A percentile compares a stretch with the other conserved stretches of the same genome.
Conservation (phyloP, 2,888 invertebrate species). For the Agrochola circellaris region DNA sequence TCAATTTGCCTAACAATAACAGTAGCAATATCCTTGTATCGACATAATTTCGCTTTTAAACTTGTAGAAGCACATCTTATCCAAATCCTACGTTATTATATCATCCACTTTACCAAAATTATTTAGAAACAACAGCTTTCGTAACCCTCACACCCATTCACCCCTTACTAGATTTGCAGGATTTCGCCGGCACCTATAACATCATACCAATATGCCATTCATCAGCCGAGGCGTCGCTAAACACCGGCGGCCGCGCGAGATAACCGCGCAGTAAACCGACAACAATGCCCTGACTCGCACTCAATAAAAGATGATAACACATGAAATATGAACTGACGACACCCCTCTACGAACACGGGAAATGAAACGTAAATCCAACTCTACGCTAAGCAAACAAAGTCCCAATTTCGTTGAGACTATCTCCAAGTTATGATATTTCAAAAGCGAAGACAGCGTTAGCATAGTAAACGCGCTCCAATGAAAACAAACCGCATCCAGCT, state of each 20-base stretch:
- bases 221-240: slow-evolving; percentile 86
- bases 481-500: slow-evolving; percentile 87
- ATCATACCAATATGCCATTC: slow-evolving; percentile 85
- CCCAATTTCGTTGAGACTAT: slow-evolving; percentile 48
- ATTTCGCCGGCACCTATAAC: slow-evolving; percentile 51
- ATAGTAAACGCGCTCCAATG: slow-evolving; percentile 86
- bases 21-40: not conserved
- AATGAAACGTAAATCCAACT: slow-evolving; percentile 63
- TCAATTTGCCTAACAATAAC: not conserved
- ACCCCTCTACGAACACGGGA: slow-evolving; percentile 78
- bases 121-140: slow-evolving; percentile 29
- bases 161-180: slow-evolving; percentile 37
- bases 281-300: slow-evolving; percentile 89
- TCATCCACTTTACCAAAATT: slow-evolving; percentile 18
- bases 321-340: slow-evolving; percentile 90
- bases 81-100: not conserved
- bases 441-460: slow-evolving; percentile 71
- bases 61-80: not conserved
- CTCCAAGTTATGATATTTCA: slow-evolving; percentile 76
- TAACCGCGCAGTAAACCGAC: slow-evolving; percentile 89
- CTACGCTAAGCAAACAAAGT: slow-evolving; percentile 61
- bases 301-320: slow-evolving; percentile 91
- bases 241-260: slow-evolving; percentile 86
- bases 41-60: not conserved
- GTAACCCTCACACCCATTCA: slow-evolving; percentile 30